Evolutionary conservation across 2,797 vertebrate genomes (phyloP), one percentile per base, ranked within the genome.

Genomic region (Hephaestus fuliginosus): DNA sequence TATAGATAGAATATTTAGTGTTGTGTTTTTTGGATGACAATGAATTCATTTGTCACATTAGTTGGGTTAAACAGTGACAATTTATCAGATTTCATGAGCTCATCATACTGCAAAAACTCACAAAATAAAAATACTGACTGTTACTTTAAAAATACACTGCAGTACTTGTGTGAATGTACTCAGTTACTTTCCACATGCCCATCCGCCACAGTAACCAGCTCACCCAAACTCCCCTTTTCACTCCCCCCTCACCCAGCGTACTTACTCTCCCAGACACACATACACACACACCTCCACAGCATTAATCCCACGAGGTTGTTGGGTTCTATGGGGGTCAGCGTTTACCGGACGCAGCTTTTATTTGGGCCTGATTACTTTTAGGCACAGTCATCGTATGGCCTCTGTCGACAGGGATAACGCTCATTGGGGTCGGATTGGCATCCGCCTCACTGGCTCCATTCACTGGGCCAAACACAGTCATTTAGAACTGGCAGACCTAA

Each of bases 361-460:
- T 94, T 94, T 92, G 73, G 86, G 75, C 90, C 88, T 2, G 89
- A 94, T 95, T 94, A 94, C 90, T 92, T 93, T 95, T 84, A 85
- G 89, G 86, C 85, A 87, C 86, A 89, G 92, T 94, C 89, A 90
- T 92, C 84, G 91, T 56, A 86, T 88, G 90, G 92, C 91, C 89
- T 90, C 92, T 95, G 93, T 96, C 85, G 86, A 86, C 87, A 75
- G 89, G 92, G 90, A 95, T 95, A 91, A 95, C 83, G 48, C 80
- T 93, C 92, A 87, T 88, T 86, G 84, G 86, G 78, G 87, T 78
- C 80, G 70, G 76, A 93, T 94, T 91, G 77, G 79, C 33, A 80
- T 95, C 86, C 90, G 94, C 95, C 83, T 95, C 91, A 91, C 85
- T 93, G 89, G 85, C 79, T 93, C 95, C 87, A 96, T 96, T 96